These are phyloP conservation scores for Lemur catta DNA, from an alignment of 2,797 vertebrate genomes.

Conservation along the genomic window DNA sequence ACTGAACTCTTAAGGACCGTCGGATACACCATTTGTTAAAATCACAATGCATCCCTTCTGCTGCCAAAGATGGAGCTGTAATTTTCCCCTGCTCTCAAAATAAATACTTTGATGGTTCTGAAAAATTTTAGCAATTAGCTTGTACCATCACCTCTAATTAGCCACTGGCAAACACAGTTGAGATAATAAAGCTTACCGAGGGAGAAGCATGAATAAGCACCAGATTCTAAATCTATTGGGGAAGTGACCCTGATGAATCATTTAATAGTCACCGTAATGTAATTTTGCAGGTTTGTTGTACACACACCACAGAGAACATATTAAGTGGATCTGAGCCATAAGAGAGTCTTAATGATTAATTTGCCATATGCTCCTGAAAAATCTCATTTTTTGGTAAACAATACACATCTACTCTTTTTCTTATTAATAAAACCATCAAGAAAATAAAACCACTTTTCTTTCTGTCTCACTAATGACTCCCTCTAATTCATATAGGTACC, in stretches of 20 bases:
- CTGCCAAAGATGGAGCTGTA: slow-evolving; percentile 43
- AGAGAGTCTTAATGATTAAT: slow-evolving; percentile 78
- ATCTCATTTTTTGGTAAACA: slow-evolving; percentile 65
- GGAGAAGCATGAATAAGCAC: slow-evolving; percentile 66
- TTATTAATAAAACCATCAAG: slow-evolving; percentile 68
- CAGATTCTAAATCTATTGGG: slow-evolving; percentile 71
- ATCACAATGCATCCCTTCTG: neutral
- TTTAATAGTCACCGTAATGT: slow-evolving; percentile 68
- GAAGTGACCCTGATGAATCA: slow-evolving; percentile 76
- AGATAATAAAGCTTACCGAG: slow-evolving; percentile 66
- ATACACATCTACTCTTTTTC: slow-evolving; percentile 50
- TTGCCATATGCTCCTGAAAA: slow-evolving; percentile 74
- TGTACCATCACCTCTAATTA: slow-evolving; percentile 72
- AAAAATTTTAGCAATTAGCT: slow-evolving; percentile 72
- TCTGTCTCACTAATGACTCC: slow-evolving; percentile 50
- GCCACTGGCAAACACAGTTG: slow-evolving; percentile 69
- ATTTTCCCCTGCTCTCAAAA: slow-evolving; percentile 40
- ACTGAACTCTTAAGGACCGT: neutral
- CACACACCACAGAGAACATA: slow-evolving; percentile 67
- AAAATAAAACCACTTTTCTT: slow-evolving; percentile 61
- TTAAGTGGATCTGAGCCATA: slow-evolving; percentile 70
- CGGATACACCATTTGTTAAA: slow-evolving; percentile 4
- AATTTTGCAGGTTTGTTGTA: slow-evolving; percentile 71
- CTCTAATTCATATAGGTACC: slow-evolving; percentile 19
- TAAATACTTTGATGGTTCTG: slow-evolving; percentile 59